Percentiles rank a stretch among this genome's conserved stretches.
Conservation (phyloP, 2,888 invertebrate genomes). For the Caenorhabditis japonica region DNA sequence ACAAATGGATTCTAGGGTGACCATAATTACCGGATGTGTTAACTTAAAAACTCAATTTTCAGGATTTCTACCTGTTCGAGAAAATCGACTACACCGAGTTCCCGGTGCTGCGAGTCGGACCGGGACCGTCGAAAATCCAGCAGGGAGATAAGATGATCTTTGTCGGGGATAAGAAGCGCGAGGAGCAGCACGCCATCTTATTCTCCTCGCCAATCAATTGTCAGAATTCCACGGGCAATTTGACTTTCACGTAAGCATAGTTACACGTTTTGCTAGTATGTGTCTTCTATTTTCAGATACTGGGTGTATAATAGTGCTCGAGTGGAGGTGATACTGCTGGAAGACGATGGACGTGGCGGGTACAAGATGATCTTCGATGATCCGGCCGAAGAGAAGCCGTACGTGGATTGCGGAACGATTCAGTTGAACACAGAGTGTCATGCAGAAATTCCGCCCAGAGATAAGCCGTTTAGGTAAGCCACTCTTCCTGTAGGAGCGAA, state of each 20-base stretch:
- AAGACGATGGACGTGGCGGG: constrained; percentile 62
- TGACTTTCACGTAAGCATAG: constrained; percentile 73
- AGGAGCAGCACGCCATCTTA: constrained; percentile 72
- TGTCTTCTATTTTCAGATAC: too few species aligned
- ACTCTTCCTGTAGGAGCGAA: too few species aligned
- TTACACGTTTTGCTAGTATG: not conserved
- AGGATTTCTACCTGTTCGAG: constrained; percentile 74
- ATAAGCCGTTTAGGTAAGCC: constrained; percentile 70
- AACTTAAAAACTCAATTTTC: constrained; percentile 49
- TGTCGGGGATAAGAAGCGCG: constrained; percentile 65
- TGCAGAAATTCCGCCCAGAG: constrained; percentile 71
- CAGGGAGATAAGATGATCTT: constrained; percentile 69
- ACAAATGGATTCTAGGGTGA: constrained; percentile 47
- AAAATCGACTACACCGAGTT: constrained; percentile 75
- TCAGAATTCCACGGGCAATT: constrained; percentile 73
- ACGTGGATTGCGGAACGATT: constrained; percentile 74
- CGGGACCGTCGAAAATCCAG: constrained; percentile 74
- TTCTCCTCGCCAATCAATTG: constrained; percentile 75
- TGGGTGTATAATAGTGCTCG: constrained; percentile 77
- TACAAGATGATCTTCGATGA: constrained; percentile 56
- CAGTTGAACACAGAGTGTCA: constrained; percentile 68
- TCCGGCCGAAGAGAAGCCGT: constrained; percentile 71
- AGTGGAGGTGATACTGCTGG: constrained; percentile 74
- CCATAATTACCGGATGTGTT: not conserved
- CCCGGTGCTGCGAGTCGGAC: constrained; percentile 72